Base-by-base conservation (phyloP, 2,797 vertebrate species). In the Poecile montanus region DNA sequence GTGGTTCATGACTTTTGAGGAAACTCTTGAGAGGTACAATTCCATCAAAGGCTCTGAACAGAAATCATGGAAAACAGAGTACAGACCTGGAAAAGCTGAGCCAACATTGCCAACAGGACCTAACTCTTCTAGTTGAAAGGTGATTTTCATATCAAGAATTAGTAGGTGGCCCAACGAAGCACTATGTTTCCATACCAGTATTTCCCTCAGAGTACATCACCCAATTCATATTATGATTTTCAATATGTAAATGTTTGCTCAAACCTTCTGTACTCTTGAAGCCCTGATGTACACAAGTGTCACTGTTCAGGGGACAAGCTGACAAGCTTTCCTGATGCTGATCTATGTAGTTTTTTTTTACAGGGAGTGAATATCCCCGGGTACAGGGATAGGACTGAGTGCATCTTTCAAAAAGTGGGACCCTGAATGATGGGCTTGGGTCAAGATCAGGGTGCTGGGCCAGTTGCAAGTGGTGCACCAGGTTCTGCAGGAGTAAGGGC, bases 371-470 rank as follows among this genome's bases (percentile, higher is more conserved):
- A 18, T 53, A 78, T 60, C 30, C 17, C 26, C 62, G 14, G 2
- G 17, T 30, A 62, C 9, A 44, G 32, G 14, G 29, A 67, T 21
- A 79, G 34, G 9, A 23, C 45, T 82, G 45, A 86, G 29, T 3
- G 3, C 17, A 48, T 16, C 26, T 51, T 47, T 67, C 1, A 0
- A 68, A 71, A 62, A 66, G 13, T 1, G 1, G 26, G 27, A 71
- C 42, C 18, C 40, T 58, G 13, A 83, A 60, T 0, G 1, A 66
- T 11, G 21, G 51, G 14, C 34, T 50, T 68, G 18, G 29, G 26
- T 48, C 61, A 72, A 68, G 18, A 19, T 30, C 58, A 57, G 19
- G 34, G 29, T 17, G n/a, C 12, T 45, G 36, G 44, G 44, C 40
- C 1, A 1, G 13, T 13, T 0, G 2, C 42, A 80, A 80, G 65